Evolutionary conservation across 2,888 invertebrate species (phyloP).

Genomic region (Nymphalis urticae): DNA sequence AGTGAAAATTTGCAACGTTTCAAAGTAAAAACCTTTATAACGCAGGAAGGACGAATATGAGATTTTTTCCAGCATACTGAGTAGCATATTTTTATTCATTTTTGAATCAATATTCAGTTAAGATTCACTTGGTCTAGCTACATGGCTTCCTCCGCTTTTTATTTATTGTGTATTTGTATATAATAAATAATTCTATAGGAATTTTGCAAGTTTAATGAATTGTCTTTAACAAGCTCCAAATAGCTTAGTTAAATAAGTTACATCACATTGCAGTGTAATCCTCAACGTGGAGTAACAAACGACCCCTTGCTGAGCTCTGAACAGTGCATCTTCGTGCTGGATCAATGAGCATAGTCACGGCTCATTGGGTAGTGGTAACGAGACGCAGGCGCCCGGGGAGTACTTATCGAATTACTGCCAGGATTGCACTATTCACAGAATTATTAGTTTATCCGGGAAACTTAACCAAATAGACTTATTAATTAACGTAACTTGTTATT

Average conservation of each 20-base stretch:
- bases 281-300: constrained; percentile 5
- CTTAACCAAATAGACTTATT: constrained; percentile 9
- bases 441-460: constrained; percentile 12
- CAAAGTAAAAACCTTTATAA: too few species aligned
- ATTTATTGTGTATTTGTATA: too few species aligned
- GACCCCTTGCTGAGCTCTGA: background rate
- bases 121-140: too few species aligned
- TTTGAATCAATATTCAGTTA: too few species aligned
- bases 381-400: constrained; percentile 22
- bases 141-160: too few species aligned
- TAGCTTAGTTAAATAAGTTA: background rate
- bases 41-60: too few species aligned
- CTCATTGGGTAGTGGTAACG: constrained; percentile 13
- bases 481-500: background rate
- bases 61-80: too few species aligned
- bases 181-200: too few species aligned
- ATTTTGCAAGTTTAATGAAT: background rate
- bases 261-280: background rate
- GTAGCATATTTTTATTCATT: too few species aligned
- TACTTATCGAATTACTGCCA: constrained; percentile 23
- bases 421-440: constrained; percentile 14
- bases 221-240: background rate
- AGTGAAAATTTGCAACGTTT: too few species aligned
- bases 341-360: constrained; percentile 16
- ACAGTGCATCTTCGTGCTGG: constrained; percentile 16